Evolutionary conservation across 2,888 invertebrate species (phyloP).

Genomic region (Argyra leucocephala): DNA sequence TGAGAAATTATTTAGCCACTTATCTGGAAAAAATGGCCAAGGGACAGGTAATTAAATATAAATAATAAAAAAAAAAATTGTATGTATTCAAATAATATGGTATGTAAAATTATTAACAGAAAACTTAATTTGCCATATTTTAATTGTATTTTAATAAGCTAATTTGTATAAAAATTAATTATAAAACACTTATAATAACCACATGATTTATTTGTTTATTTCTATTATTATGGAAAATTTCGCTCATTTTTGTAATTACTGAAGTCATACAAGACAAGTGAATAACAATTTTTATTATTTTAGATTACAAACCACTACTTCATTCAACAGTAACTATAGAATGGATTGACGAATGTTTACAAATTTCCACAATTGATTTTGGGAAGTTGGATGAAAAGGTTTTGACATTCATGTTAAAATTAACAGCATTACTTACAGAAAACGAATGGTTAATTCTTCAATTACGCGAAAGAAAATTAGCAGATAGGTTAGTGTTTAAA

Average conservation of each 20-base stretch:
- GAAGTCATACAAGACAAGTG: no score
- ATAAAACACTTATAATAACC: no score
- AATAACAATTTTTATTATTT: slow-evolving; percentile 17
- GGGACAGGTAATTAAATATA: slow-evolving; percentile 23
- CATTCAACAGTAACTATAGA: slow-evolving; percentile 39
- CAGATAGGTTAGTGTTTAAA: slow-evolving; percentile 30
- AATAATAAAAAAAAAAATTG: no score
- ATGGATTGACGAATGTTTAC: slow-evolving; percentile 44
- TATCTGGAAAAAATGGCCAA: slow-evolving; percentile 47
- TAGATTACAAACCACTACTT: slow-evolving; percentile 38
- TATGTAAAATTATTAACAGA: no score
- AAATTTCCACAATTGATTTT: slow-evolving; percentile 37
- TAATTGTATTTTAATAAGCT: no score
- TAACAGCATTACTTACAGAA: slow-evolving; percentile 51
- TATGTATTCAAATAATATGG: no score
- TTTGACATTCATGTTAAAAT: slow-evolving; percentile 54
- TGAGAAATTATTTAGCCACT: slow-evolving; percentile 54
- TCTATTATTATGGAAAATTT: no score
- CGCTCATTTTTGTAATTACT: no score
- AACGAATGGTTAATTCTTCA: slow-evolving; percentile 53
- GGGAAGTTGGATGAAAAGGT: slow-evolving; percentile 43
- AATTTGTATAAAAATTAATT: neutral
- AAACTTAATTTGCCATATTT: neutral
- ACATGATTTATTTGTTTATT: no score
- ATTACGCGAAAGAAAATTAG: slow-evolving; percentile 44